Evolutionary conservation across 1,140 invertebrate species (phyloP), one percentile per base, ranked within the genome.

Genomic region (Lineus longissimus): DNA sequence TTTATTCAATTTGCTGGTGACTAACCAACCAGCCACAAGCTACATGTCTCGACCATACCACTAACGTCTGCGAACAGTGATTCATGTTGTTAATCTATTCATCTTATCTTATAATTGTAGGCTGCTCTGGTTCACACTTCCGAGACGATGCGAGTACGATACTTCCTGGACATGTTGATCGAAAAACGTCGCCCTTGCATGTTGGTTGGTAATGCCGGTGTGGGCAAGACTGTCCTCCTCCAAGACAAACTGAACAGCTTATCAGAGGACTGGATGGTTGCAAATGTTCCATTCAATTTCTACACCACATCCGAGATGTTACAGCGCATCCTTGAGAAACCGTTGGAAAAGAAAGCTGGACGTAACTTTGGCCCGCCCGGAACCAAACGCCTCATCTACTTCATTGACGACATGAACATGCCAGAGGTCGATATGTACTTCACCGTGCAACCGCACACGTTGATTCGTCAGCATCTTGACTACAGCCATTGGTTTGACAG

Each of bases 401-500:
- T 97, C 79, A 90, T 97, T 63, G 95, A 97, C 77, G 95, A 98
- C 74, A 91, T 97, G 89, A 98, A 98, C 77, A 97, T 97, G 94
- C 94, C 95, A 17, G 93, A 96, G 85, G 93, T 97, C 9, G 95
- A 97, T 81, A 79, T 84, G 54, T 97, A 97, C 74, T 94, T 93
- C 15, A 97, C 95, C 0, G 94, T 97, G 0, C 94, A 97, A 81
- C 94, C 95, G 0, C 95, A 97, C 77, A 97, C 95, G 0, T 82
- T 97, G 7, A 95, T 97, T 58, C 85, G 95, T 23, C 95, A 98
- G 76, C 94, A 97, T 82, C 82, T 98, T 69, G 95, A 97, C 80
- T 97, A 97, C 75, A 88, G 88, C 56, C 95, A 97, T 79, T 97
- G 95, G 95, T 86, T 85, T 70, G 94, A 97, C 76, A 84, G 95